phyloP scores from a whole-genome alignment of 2,888 invertebrate genomes.

The Melieria crassipennis region DNA sequence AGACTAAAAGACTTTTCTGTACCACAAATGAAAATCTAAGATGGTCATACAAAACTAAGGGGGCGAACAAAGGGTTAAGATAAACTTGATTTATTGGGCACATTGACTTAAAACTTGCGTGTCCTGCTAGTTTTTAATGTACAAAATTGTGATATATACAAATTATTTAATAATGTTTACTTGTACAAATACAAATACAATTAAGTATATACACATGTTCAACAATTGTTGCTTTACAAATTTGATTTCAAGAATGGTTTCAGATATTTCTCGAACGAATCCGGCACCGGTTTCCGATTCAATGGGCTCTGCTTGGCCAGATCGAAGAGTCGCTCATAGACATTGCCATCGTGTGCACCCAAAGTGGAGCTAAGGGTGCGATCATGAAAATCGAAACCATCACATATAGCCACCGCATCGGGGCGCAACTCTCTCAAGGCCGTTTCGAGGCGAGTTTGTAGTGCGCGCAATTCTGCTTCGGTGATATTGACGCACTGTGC shows the following conservation, averaged over 20 bases:
- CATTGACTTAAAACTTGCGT: no score
- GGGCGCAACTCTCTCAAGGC: slow-evolving; percentile 80
- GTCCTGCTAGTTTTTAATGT: no score
- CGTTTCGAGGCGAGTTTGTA: slow-evolving; percentile 78
- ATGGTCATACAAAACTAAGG: no score
- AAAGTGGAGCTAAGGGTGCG: slow-evolving; percentile 79
- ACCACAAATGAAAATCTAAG: no score
- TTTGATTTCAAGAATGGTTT: slow-evolving; percentile 76
- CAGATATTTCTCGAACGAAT: slow-evolving; percentile 70
- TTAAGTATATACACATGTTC: no score
- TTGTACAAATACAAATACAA: no score
- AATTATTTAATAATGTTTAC: no score
- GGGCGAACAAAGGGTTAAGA: no score
- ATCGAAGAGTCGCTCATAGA: slow-evolving; percentile 81
- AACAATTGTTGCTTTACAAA: slow-evolving; percentile 42
- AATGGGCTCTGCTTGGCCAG: slow-evolving; percentile 84
- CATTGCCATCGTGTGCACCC: slow-evolving; percentile 85
- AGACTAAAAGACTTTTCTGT: no score
- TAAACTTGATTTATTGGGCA: no score
- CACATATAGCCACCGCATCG: slow-evolving; percentile 90
- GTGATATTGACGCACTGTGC: slow-evolving; percentile 53
- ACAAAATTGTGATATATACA: no score
- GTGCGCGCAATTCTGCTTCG: slow-evolving; percentile 54
- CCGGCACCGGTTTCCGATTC: slow-evolving; percentile 82
- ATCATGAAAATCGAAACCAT: slow-evolving; percentile 88